These are phyloP conservation scores for Ormyrus rosae DNA, from an alignment of 2,888 invertebrate genomes.

Conservation along the genomic window DNA sequence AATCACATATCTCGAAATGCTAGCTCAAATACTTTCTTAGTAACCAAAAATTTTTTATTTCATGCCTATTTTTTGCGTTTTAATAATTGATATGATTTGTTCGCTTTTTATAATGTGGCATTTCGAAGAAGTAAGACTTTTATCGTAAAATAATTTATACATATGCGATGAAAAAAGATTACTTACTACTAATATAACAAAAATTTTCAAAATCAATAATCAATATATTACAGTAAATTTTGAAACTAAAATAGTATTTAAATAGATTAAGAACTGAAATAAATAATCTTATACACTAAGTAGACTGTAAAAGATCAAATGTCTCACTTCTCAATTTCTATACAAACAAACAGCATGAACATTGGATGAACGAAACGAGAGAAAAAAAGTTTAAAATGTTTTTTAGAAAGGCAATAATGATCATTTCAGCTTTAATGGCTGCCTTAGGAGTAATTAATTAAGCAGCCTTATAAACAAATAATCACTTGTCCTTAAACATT, in stretches of 20 bases:
- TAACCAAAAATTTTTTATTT: slow-evolving; percentile 8
- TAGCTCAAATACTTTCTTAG: not conserved
- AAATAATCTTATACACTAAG: not conserved
- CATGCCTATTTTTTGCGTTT: slow-evolving; percentile 8
- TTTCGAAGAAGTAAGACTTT: slow-evolving; percentile 5
- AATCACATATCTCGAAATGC: slow-evolving; percentile 1
- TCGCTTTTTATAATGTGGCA: slow-evolving; percentile 25
- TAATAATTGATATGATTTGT: slow-evolving; percentile 36
- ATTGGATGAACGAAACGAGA: not conserved
- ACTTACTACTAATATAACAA: too few species aligned
- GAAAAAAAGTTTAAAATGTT: not conserved
- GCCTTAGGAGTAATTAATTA: not conserved
- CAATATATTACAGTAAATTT: too few species aligned
- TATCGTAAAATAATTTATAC: not conserved
- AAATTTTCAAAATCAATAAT: too few species aligned
- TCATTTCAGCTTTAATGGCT: not conserved
- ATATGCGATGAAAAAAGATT: not conserved
- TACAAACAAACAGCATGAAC: not conserved
- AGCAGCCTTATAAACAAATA: not conserved
- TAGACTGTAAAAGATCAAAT: not conserved
- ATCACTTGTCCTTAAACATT: not conserved
- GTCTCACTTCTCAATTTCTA: too few species aligned
- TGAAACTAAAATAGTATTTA: not conserved
- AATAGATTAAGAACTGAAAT: not conserved
- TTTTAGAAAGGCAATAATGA: not conserved